These are phyloP conservation scores for Ptyas mucosa DNA, from an alignment of 2,113 vertebrate genomes.

Conservation along the genomic window DNA sequence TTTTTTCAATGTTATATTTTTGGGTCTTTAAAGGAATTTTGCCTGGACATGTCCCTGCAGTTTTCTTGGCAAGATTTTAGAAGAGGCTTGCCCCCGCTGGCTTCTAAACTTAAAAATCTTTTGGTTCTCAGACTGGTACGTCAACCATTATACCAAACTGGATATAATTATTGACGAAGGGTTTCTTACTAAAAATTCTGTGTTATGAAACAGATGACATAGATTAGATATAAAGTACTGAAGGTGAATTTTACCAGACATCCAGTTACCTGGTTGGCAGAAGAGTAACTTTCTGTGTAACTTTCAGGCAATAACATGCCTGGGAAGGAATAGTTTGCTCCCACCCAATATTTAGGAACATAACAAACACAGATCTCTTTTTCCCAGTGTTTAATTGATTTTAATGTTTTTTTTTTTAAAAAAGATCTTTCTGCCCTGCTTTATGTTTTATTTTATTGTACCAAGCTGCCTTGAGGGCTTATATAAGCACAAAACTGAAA, in stretches of 20 bases:
- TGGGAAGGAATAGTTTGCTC: neutral
- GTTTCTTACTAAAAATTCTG: neutral
- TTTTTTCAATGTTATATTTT: neutral
- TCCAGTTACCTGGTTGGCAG: neutral
- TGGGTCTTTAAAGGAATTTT: neutral
- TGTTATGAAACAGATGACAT: neutral
- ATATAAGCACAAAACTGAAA: neutral
- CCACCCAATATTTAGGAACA: neutral
- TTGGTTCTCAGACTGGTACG: neutral
- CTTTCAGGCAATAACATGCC: neutral
- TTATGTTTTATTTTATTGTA: neutral
- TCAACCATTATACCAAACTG: neutral
- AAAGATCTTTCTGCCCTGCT: neutral
- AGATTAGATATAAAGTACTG: neutral
- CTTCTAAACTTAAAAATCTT: neutral
- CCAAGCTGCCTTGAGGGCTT: neutral
- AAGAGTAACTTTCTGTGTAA: neutral
- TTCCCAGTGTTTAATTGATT: neutral
- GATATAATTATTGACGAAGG: neutral
- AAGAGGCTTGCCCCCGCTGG: neutral
- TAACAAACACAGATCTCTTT: neutral
- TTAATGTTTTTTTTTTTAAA: neutral
- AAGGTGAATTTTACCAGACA: neutral
- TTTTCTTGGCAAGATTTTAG: neutral
- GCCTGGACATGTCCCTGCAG: neutral